Conservation (phyloP, 92 coral and sea anemone species). For the Parazoanthus atlanticus region DNA sequence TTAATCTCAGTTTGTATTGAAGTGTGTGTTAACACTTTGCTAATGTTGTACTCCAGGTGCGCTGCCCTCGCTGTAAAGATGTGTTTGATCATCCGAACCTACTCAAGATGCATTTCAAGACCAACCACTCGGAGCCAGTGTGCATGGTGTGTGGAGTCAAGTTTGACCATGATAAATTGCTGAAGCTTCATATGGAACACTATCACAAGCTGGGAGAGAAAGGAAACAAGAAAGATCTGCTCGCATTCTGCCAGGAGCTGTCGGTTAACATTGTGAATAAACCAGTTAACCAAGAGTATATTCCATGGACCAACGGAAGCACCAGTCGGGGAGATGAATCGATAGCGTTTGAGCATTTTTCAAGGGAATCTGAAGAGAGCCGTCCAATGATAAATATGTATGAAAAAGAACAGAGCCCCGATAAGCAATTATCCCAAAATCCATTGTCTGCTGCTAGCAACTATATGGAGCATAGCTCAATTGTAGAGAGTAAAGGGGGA, state of each 20-base stretch:
- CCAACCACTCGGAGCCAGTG: constrained; percentile 79
- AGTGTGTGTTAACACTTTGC: background rate
- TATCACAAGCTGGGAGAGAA: constrained; percentile 79
- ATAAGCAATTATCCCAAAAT: background rate
- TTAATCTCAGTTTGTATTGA: background rate
- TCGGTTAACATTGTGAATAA: background rate
- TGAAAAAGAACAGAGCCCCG: background rate
- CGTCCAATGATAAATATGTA: background rate
- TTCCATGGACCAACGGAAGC: constrained; percentile 19
- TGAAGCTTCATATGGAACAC: constrained; percentile 90
- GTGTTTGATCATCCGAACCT: constrained; percentile 77
- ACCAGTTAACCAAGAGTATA: constrained; percentile 2
- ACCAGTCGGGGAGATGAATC: background rate
- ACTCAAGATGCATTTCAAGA: constrained; percentile 66
- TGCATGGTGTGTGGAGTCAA: constrained; percentile 86
- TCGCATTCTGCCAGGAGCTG: constrained; percentile 24
- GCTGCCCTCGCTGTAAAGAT: constrained; percentile 86
- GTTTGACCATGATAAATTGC: constrained; percentile 85
- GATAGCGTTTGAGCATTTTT: background rate
- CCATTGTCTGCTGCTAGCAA: background rate
- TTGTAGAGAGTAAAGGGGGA: background rate
- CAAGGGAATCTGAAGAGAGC: background rate
- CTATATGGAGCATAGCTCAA: constrained; percentile 6
- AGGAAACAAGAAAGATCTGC: constrained; percentile 41
- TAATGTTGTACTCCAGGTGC: constrained; percentile 53